Conservation (phyloP, 2,113 vertebrate genomes). For the Stercorarius parasiticus region DNA sequence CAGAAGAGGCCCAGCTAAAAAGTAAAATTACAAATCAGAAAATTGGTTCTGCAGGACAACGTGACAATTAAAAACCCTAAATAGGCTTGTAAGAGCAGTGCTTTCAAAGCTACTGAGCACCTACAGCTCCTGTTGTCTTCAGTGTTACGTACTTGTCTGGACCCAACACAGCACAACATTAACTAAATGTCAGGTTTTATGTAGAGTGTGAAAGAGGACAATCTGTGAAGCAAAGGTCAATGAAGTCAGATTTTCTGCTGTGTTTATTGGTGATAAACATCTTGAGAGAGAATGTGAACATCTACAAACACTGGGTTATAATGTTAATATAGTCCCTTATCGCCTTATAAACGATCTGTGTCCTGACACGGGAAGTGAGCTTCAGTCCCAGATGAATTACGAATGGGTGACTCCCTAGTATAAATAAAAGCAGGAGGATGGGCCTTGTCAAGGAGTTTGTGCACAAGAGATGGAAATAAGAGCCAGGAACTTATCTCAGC, state of each 20-base stretch:
- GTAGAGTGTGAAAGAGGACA: constrained; percentile 4
- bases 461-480: constrained; percentile 11
- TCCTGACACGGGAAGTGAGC: constrained; percentile 58
- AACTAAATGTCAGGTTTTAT: not conserved
- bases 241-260: constrained; percentile 31
- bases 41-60: no score
- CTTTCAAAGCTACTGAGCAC: not conserved
- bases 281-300: constrained; percentile 23
- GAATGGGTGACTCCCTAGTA: constrained; percentile 18
- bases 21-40: no score
- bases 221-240: constrained; percentile 16
- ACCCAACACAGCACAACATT: not conserved
- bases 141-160: not conserved
- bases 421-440: constrained; percentile 56
- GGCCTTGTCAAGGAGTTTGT: not conserved
- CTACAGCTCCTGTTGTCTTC: not conserved
- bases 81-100: not conserved
- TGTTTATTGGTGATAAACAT: not conserved
- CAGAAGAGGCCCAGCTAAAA: no score
- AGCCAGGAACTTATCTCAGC: constrained; percentile 57
- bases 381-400: constrained; percentile 17
- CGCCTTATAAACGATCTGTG: constrained; percentile 8
- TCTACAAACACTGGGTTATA: constrained; percentile 17
- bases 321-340: constrained; percentile 40
- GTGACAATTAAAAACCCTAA: not conserved